A percentile compares a stretch with the other conserved stretches of the same genome.
Evolutionary conservation across 2,888 invertebrate genomes (phyloP).

Genomic region (Troides oblongomaculatus): DNA sequence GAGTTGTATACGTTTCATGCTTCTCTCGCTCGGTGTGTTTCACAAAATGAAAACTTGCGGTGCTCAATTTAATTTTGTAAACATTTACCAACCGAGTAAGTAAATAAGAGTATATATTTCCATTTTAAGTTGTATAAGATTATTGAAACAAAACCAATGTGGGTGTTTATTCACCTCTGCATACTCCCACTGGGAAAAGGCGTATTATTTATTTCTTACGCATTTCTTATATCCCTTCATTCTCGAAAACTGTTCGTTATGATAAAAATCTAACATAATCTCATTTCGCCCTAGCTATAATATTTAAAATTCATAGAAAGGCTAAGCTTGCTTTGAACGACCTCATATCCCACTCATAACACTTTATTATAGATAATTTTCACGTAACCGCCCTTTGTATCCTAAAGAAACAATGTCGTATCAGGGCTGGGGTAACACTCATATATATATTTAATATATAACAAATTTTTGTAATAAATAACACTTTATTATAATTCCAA

Average conservation of each 20-base stretch:
- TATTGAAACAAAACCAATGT: not conserved
- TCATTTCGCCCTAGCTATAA: not conserved
- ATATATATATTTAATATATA: not conserved
- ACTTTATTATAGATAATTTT: slow-evolving; percentile 3
- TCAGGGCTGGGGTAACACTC: not conserved
- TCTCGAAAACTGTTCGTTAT: not conserved
- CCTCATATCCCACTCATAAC: slow-evolving; percentile 1
- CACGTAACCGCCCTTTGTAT: not conserved
- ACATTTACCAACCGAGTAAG: slow-evolving; percentile 33
- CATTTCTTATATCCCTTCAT: not conserved
- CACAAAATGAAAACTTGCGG: slow-evolving; percentile 35
- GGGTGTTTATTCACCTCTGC: too few relatives aligned
- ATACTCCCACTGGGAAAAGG: too few relatives aligned
- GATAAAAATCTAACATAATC: not conserved
- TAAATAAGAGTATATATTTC: slow-evolving; percentile 11
- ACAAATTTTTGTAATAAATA: not conserved
- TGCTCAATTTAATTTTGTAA: slow-evolving; percentile 36
- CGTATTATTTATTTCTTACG: not conserved
- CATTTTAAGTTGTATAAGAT: slow-evolving; percentile 1
- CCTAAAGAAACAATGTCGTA: slow-evolving; percentile 4
- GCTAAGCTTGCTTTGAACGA: slow-evolving; percentile 3
- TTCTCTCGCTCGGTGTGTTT: slow-evolving; percentile 35
- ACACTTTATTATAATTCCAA: too few relatives aligned
- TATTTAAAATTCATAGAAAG: slow-evolving; percentile 15
- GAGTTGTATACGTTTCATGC: slow-evolving; percentile 35